phyloP scores from a whole-genome alignment of 2,797 vertebrate species.

The Galagoides demidoff region DNA sequence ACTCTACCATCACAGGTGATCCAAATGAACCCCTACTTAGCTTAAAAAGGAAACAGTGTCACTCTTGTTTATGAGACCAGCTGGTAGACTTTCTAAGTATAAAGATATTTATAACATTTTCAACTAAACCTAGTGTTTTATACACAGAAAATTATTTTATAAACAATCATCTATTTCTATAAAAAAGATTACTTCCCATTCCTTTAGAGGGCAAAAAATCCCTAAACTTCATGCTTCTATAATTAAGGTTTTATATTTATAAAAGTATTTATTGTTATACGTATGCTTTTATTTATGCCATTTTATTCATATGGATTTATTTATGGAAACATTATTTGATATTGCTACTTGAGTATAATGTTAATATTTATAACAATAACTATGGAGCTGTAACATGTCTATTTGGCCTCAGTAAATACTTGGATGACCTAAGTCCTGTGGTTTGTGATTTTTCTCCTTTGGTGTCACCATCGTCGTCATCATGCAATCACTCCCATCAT shows the following conservation, averaged over 20 bases:
- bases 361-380: slow-evolving; percentile 74
- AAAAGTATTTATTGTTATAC: slow-evolving; percentile 86
- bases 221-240: slow-evolving; percentile 46
- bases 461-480: not conserved
- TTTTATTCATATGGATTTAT: slow-evolving; percentile 81
- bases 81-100: not conserved
- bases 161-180: slow-evolving; percentile 57
- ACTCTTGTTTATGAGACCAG: not conserved
- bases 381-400: slow-evolving; percentile 76
- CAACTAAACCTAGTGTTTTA: slow-evolving; percentile 17
- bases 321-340: slow-evolving; percentile 81
- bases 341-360: slow-evolving; percentile 62
- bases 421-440: slow-evolving; percentile 45
- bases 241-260: slow-evolving; percentile 81
- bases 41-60: slow-evolving; percentile 3
- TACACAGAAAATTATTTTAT: slow-evolving; percentile 57
- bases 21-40: not conserved
- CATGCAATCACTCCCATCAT: not conserved
- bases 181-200: slow-evolving; percentile 56
- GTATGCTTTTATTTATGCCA: slow-evolving; percentile 85
- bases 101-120: slow-evolving; percentile 31
- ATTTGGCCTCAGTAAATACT: slow-evolving; percentile 85
- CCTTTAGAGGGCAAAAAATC: slow-evolving; percentile 28
- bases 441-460: slow-evolving; percentile 38
- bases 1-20: not conserved